Conservation (phyloP, 1,140 invertebrate species). For the Drosophila truncata region DNA sequence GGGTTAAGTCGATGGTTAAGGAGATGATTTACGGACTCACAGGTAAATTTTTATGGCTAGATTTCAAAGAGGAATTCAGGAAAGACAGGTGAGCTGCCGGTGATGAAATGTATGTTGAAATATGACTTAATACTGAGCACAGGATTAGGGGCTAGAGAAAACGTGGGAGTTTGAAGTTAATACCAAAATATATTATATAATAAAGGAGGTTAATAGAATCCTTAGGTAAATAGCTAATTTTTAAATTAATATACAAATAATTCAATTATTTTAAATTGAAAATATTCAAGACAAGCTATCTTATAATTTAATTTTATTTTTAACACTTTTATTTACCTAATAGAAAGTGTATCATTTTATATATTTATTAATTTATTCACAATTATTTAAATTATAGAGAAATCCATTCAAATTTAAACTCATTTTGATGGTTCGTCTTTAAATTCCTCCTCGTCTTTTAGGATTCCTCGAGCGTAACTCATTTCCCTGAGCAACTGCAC, state of each 20-base stretch:
- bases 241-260: neutral
- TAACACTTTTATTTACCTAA: neutral
- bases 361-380: neutral
- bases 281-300: too few species aligned
- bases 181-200: neutral
- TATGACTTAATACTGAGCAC: constrained; percentile 11
- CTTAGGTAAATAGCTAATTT: too few species aligned
- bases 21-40: constrained; percentile 56
- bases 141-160: neutral
- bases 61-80: constrained; percentile 8
- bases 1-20: constrained; percentile 53
- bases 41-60: constrained; percentile 27
- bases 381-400: neutral
- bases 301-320: too few species aligned
- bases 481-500: constrained; percentile 4
- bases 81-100: neutral
- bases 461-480: neutral
- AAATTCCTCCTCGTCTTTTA: neutral
- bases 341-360: neutral
- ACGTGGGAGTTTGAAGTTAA: neutral
- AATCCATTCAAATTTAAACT: neutral
- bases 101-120: constrained; percentile 8
- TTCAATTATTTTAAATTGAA: too few species aligned
- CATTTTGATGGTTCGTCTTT: neutral
- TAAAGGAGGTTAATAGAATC: neutral